Evolutionary conservation across 2,888 invertebrate species (phyloP).

Genomic region (Apocheima hispidaria): DNA sequence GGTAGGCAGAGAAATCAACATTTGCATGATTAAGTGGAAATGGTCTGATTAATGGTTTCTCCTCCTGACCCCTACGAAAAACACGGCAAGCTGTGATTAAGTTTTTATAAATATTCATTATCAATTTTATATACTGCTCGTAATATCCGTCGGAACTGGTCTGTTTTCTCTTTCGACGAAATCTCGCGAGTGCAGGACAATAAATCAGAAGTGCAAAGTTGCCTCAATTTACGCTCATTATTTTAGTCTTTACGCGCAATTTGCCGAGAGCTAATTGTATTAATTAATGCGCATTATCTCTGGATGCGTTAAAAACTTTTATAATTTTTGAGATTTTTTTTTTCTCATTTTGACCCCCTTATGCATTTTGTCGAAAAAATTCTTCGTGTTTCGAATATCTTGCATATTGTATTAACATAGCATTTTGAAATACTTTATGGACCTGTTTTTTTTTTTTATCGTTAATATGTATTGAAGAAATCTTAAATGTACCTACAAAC

Average conservation of each 20-base stretch:
- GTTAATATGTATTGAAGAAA: too few species aligned
- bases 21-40: slow-evolving; percentile 77
- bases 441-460: too few species aligned
- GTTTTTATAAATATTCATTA: slow-evolving; percentile 85
- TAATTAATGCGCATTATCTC: slow-evolving; percentile 82
- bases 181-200: slow-evolving; percentile 81
- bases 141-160: slow-evolving; percentile 80
- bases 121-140: slow-evolving; percentile 80
- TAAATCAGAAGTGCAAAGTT: slow-evolving; percentile 86
- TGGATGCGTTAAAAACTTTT: slow-evolving; percentile 73
- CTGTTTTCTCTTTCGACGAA: slow-evolving; percentile 85
- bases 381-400: slow-evolving; percentile 6
- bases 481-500: too few species aligned
- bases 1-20: slow-evolving; percentile 62
- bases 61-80: slow-evolving; percentile 72
- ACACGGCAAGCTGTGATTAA: slow-evolving; percentile 74
- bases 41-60: slow-evolving; percentile 80
- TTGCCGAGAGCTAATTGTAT: slow-evolving; percentile 84
- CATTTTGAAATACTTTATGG: neutral
- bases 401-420: neutral
- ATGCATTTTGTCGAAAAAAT: slow-evolving; percentile 45
- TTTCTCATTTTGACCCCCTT: slow-evolving; percentile 62
- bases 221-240: slow-evolving; percentile 85
- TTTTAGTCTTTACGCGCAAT: slow-evolving; percentile 82
- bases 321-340: slow-evolving; percentile 65